Conservation (phyloP, 2,113 vertebrate genomes). For the Setophaga kirtlandii region DNA sequence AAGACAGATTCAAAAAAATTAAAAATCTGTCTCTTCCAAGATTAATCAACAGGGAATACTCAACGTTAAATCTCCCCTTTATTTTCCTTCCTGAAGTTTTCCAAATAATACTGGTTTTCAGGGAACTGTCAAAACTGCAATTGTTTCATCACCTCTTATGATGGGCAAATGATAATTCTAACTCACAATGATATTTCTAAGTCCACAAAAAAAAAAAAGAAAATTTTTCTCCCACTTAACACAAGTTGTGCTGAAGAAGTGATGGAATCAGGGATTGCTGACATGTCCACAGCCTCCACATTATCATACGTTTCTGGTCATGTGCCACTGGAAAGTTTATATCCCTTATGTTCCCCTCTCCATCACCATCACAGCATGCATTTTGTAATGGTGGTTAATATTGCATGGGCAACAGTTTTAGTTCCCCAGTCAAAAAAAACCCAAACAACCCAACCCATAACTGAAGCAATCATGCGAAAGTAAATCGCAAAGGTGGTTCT, state of each 20-base stretch:
- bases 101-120: neutral
- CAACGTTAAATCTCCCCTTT: neutral
- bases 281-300: neutral
- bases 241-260: neutral
- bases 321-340: neutral
- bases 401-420: neutral
- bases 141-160: neutral
- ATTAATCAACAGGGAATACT: neutral
- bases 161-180: neutral
- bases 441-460: neutral
- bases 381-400: neutral
- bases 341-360: neutral
- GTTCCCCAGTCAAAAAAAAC: accelerated
- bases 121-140: neutral
- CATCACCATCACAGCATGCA: neutral
- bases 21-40: neutral
- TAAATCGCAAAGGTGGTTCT: neutral
- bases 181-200: neutral
- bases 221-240: neutral
- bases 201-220: neutral
- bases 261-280: neutral
- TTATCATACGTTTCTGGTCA: neutral
- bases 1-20: neutral
- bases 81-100: neutral
- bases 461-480: neutral